Evolutionary conservation across 2,888 invertebrate genomes (phyloP).

Genomic region (Idaea aversata): DNA sequence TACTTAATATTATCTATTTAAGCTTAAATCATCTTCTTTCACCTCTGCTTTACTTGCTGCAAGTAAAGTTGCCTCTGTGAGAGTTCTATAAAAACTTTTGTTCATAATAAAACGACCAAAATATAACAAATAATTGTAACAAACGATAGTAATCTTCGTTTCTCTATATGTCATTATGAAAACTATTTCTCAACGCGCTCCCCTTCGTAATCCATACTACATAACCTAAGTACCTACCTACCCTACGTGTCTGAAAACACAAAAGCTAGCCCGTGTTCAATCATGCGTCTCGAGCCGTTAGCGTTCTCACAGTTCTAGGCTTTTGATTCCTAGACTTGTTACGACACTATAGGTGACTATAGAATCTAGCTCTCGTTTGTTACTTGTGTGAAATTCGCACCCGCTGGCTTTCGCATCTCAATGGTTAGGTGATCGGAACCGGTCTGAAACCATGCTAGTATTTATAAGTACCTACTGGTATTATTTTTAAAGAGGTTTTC

Average conservation of each 20-base stretch:
- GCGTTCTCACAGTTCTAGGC: conserved; percentile 69
- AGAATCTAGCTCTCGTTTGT: conserved; percentile 37
- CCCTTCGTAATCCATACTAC: neutral
- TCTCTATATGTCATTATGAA: neutral
- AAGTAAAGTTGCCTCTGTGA: no score
- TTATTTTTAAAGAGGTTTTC: neutral
- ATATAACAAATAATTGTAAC: neutral
- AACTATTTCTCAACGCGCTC: neutral
- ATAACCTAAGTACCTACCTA: neutral
- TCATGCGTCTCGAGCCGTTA: conserved; percentile 54
- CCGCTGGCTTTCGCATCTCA: conserved; percentile 72
- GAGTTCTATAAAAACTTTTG: neutral
- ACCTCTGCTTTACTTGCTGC: no score
- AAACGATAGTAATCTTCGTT: neutral
- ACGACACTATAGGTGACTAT: conserved; percentile 62
- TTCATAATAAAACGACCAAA: neutral
- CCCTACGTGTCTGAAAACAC: conserved; percentile 20
- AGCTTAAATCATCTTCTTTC: no score
- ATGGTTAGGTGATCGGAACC: conserved; percentile 65
- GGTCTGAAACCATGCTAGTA: conserved; percentile 38
- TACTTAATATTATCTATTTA: no score
- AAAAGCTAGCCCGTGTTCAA: conserved; percentile 41
- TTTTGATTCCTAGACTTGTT: conserved; percentile 50
- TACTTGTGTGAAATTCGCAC: conserved; percentile 76
- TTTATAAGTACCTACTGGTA: neutral